Percentiles rank a stretch among this genome's conserved stretches.
Conservation (phyloP, 1,140 invertebrate species). For the Trinorchestia longiramus region DNA sequence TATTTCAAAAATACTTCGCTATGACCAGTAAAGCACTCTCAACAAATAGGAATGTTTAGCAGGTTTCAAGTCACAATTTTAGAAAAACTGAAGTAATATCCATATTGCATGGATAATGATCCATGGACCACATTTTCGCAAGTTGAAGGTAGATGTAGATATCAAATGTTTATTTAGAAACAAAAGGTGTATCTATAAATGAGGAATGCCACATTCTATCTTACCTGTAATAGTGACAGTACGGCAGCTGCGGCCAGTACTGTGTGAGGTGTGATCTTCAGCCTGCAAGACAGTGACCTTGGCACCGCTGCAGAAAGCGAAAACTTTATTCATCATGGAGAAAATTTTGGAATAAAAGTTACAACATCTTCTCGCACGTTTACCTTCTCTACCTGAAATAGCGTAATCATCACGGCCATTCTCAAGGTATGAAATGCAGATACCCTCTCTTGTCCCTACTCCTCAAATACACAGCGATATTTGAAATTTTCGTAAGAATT, state of each 20-base stretch:
- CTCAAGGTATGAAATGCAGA: not conserved
- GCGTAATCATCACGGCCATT: not conserved
- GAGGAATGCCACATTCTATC: not conserved
- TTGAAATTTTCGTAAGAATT: no score
- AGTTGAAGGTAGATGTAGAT: no score
- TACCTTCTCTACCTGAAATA: not conserved
- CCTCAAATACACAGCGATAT: no score
- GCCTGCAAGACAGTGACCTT: constrained; percentile 2
- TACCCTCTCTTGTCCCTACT: not conserved
- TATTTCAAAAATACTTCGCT: not conserved
- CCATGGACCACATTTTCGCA: no score
- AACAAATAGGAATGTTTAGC: not conserved
- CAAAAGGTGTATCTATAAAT: no score
- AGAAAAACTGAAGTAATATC: not conserved
- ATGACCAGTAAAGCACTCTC: not conserved
- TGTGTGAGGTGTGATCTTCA: not conserved
- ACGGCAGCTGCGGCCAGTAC: not conserved
- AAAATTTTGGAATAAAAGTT: not conserved
- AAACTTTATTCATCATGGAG: not conserved
- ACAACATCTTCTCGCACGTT: not conserved
- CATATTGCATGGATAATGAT: no score
- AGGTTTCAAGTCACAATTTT: not conserved
- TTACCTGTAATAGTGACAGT: constrained; percentile 44
- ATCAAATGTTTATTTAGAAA: no score
- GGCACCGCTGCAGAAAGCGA: not conserved